Evolutionary conservation across 2,888 invertebrate species (phyloP).

Genomic region (Rotaria magnacalcarata): DNA sequence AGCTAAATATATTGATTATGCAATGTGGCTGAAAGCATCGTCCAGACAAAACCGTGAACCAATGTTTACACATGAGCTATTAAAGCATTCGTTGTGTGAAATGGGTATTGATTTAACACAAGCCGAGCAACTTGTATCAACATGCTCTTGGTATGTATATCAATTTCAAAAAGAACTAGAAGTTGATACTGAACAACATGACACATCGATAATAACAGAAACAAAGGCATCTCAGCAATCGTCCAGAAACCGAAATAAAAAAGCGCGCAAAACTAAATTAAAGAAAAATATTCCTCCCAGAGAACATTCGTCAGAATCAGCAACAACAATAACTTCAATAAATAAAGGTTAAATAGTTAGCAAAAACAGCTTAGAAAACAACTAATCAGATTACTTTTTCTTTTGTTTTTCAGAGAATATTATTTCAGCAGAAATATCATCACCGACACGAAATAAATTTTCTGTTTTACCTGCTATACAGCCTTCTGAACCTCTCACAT

Average conservation of each 20-base stretch:
- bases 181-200: background rate
- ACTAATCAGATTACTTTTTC: background rate
- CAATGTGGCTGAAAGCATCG: slow-evolving; percentile 7
- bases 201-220: background rate
- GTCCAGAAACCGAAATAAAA: background rate
- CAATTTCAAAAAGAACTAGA: slow-evolving; percentile 30
- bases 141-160: slow-evolving; percentile 35
- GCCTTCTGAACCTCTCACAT: background rate
- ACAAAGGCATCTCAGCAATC: background rate
- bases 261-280: background rate
- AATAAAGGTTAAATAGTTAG: background rate
- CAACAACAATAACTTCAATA: background rate
- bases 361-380: background rate
- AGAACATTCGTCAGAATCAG: background rate
- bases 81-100: slow-evolving; percentile 4
- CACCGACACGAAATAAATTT: background rate
- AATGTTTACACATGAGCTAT: background rate
- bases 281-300: background rate
- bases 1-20: slow-evolving; percentile 18
- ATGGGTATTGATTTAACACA: slow-evolving; percentile 25
- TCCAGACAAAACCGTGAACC: slow-evolving; percentile 3
- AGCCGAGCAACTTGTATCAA: slow-evolving; percentile 9
- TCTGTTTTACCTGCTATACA: background rate
- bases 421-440: background rate
- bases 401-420: background rate